Evolutionary conservation across 2,113 vertebrate genomes (phyloP).

Genomic region (Calyptommatus sinebrachiatus): DNA sequence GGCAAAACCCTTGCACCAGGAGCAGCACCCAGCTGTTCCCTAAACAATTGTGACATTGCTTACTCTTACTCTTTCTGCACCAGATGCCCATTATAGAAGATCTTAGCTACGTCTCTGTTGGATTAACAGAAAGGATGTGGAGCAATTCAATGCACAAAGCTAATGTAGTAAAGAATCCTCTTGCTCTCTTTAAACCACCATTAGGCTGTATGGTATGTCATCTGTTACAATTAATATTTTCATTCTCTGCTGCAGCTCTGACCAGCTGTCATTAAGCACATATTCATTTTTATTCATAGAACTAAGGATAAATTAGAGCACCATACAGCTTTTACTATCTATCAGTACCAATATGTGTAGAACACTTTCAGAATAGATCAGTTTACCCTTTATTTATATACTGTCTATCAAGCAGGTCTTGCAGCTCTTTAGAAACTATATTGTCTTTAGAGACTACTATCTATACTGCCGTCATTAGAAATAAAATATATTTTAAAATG

Average conservation of each 20-base stretch:
- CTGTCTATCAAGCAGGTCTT: too few relatives aligned
- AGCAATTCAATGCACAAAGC: conserved; percentile 38
- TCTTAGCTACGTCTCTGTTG: not conserved
- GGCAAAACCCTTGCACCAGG: conserved; percentile 10
- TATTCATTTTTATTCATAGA: conserved; percentile 14
- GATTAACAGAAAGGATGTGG: conserved; percentile 12
- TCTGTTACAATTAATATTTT: conserved; percentile 37
- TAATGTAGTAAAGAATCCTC: conserved; percentile 26
- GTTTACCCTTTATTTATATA: too few relatives aligned
- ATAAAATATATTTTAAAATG: not conserved
- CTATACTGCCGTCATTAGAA: too few relatives aligned
- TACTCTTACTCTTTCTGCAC: conserved; percentile 10
- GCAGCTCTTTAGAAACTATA: too few relatives aligned
- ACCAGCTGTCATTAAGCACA: conserved; percentile 24
- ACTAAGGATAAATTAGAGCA: not conserved
- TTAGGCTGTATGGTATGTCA: fast-evolving
- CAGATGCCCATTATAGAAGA: conserved; percentile 38
- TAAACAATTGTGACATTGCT: conserved; percentile 14
- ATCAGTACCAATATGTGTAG: not conserved
- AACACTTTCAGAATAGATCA: not conserved
- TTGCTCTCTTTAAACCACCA: conserved; percentile 60
- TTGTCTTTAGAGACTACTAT: too few relatives aligned
- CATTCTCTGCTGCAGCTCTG: conserved; percentile 32
- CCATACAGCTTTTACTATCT: not conserved
- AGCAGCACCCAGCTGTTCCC: conserved; percentile 39